Conservation (phyloP, 2,113 vertebrate species). For the Macaca nemestrina region DNA sequence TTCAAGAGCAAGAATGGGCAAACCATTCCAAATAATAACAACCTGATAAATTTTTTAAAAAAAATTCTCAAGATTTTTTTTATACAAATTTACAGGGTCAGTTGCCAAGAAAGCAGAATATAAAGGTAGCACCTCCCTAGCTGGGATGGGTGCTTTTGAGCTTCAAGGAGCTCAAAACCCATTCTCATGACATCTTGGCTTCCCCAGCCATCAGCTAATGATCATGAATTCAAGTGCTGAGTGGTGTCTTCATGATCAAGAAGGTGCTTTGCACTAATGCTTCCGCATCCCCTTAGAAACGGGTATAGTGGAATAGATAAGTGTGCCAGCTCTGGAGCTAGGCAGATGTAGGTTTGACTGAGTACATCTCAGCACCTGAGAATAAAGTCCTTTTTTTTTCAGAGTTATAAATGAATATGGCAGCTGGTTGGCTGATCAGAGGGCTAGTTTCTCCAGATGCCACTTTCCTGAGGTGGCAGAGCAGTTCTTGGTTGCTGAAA, state of each 20-base stretch:
- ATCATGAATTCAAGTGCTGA: neutral
- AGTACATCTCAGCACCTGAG: neutral
- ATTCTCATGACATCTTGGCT: neutral
- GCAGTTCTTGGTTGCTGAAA: neutral
- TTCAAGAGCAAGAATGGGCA: neutral
- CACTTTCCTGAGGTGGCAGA: neutral
- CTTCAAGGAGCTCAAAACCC: neutral
- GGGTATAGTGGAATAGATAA: neutral
- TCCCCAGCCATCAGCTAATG: neutral
- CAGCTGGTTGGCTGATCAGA: neutral
- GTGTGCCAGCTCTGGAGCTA: neutral
- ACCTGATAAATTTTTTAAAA: neutral
- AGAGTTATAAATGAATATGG: neutral
- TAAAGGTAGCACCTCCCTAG: neutral
- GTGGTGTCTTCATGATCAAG: neutral
- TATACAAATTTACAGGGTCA: neutral
- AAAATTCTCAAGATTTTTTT: neutral
- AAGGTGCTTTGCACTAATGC: neutral
- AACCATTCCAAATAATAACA: neutral
- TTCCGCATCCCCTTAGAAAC: neutral
- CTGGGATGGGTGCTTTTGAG: neutral
- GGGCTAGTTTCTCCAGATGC: neutral
- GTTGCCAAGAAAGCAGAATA: neutral
- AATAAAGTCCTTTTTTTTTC: neutral
- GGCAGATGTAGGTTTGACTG: neutral